phyloP scores from a whole-genome alignment of 2,888 invertebrate species.

The Camponotus fellah region DNA sequence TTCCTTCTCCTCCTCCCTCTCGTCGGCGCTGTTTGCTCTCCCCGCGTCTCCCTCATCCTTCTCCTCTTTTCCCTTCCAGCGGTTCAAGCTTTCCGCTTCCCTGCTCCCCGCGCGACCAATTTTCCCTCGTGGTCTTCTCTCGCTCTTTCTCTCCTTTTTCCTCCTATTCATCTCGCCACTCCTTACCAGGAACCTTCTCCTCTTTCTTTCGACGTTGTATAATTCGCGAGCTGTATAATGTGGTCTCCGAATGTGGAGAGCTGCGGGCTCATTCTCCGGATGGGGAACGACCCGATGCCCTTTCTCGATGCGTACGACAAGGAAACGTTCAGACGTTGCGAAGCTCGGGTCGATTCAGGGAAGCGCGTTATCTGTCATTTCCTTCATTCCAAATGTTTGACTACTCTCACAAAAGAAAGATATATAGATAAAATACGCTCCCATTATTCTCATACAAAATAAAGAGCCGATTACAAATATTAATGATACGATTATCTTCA shows the following conservation, averaged over 20 bases:
- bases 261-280: conserved; percentile 60
- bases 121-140: conserved; percentile 58
- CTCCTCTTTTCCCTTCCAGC: conserved; percentile 35
- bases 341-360: not conserved
- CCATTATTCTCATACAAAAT: not conserved
- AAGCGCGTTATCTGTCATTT: not conserved
- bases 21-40: not conserved
- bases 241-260: conserved; percentile 41
- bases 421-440: not conserved
- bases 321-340: conserved; percentile 9
- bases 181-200: conserved; percentile 62
- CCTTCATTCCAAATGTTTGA: not conserved
- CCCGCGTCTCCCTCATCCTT: not conserved
- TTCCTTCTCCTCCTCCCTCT: conserved; percentile 55
- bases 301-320: conserved; percentile 66
- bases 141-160: conserved; percentile 40
- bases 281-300: conserved; percentile 69
- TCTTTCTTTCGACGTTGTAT: conserved; percentile 70
- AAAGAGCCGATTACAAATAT: not conserved
- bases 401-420: not conserved
- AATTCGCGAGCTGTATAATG: conserved; percentile 64
- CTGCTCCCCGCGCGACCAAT: conserved; percentile 41
- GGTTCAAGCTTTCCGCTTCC: conserved; percentile 32
- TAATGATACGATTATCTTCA: not conserved
- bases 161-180: conserved; percentile 35